Percentiles rank a stretch among this genome's conserved stretches.
These are phyloP conservation scores for Brachirus orientalis DNA, from an alignment of 2,113 vertebrate genomes.

Conservation along the genomic window DNA sequence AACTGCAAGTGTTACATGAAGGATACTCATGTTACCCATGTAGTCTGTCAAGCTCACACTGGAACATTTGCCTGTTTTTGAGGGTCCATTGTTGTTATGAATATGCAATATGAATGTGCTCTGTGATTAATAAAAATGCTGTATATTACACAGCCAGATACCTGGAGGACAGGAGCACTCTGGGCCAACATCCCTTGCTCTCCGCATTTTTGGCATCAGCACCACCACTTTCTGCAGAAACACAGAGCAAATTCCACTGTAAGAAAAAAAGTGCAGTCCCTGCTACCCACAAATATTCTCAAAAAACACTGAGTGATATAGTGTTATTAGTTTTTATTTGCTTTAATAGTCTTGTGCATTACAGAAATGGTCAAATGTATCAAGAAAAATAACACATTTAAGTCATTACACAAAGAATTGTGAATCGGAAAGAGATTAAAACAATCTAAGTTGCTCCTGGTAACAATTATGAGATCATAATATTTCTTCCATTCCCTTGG, in stretches of 20 bases:
- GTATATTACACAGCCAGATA: conserved; percentile 66
- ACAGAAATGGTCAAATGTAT: not conserved
- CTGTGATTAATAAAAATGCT: not conserved
- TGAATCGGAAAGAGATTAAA: not conserved
- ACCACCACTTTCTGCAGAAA: conserved; percentile 84
- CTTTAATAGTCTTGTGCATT: not conserved
- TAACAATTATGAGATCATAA: conserved; percentile 15
- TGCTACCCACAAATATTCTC: not conserved
- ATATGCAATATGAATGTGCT: not conserved
- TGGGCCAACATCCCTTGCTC: conserved; percentile 82
- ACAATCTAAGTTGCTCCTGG: conserved; percentile 1
- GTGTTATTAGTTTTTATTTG: not conserved
- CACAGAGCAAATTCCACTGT: conserved; percentile 16
- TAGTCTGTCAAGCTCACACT: conserved; percentile 7
- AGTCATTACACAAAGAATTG: not conserved
- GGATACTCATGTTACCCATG: conserved; percentile 6
- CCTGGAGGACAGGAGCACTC: conserved; percentile 93
- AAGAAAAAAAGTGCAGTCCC: not conserved
- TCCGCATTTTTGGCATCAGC: conserved; percentile 84
- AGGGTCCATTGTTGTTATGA: not conserved
- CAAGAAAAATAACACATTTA: too few relatives aligned
- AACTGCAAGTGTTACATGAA: not conserved
- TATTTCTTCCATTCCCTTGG: not conserved
- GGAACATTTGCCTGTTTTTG: not conserved
- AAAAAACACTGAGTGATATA: too few relatives aligned